Base-by-base conservation (phyloP, 1,140 invertebrate genomes). In the Pinna nobilis region DNA sequence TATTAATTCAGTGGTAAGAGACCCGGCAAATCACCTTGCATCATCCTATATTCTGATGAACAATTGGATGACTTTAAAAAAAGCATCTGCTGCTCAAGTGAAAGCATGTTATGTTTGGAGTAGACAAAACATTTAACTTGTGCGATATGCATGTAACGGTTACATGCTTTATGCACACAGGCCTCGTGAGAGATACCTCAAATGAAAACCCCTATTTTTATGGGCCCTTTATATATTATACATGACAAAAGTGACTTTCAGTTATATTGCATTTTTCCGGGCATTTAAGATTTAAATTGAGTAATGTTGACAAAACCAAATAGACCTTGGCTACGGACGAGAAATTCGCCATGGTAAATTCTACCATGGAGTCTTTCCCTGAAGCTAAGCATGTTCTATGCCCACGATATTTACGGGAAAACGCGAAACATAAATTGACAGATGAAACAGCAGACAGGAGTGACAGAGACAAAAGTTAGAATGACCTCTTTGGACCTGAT, bases 351-450 rank as follows among this genome's bases (percentile, higher is more conserved):
- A 44, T 44, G 39, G 39, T 44, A 9, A 44, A 44, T 44, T 9
- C 39, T 44, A 44, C n/a, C 9, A 44, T n/a, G 39, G 39, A 44
- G 9, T 9, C 39, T 44, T 44, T 44, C 39, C 39, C 39, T n/a
- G 9, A 9, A 11, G 39, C 9, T 44, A 44, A 9, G 9, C 39
- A 44, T 44, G 39, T 44, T 44, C 39, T 44, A 11, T 44, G 39
- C n/a, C 9, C 39, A 44, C 9, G 39, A 44, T n/a, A 44, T 44
- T 44, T 44, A n/a, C 39, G 39, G n/a, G 39, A 44, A 44, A 44
- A 44, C n/a, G 39, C 39, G n/a, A 44, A 44, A 44, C 39, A 44
- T n/a, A 44, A 44, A 44, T 44, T n/a, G n/a, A 44, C 39, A 44
- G 39, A 44, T n/a, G 9, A n/a, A 11, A n/a, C 39, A 11, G 39